These are phyloP conservation scores for Micromussa lordhowensis DNA, from an alignment of 92 coral and sea anemone genomes.

Conservation along the genomic window DNA sequence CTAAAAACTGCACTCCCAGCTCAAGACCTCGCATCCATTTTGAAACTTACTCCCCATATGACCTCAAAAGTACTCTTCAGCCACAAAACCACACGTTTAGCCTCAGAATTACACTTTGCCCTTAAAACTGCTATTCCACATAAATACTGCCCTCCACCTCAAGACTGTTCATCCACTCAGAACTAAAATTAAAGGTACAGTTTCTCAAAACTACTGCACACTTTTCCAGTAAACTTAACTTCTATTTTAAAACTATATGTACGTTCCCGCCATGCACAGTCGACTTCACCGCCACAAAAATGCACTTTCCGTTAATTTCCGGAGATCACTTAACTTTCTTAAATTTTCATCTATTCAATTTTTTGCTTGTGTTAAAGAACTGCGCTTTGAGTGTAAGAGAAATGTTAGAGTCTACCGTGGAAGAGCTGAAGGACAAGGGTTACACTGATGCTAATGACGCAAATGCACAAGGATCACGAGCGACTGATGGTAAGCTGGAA, in stretches of 20 bases:
- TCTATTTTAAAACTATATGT: no score
- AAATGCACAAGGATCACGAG: slow-evolving; percentile 74
- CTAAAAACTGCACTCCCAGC: neutral
- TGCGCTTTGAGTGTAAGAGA: slow-evolving; percentile 95
- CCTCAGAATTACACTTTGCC: neutral
- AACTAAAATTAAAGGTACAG: no score
- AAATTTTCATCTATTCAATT: neutral
- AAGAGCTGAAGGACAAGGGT: slow-evolving; percentile 68
- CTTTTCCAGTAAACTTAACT: no score
- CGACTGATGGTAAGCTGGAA: slow-evolving; percentile 81
- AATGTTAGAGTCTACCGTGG: slow-evolving; percentile 81
- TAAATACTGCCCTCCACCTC: neutral
- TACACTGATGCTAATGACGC: slow-evolving; percentile 81
- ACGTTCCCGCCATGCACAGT: no score
- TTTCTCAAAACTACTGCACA: no score
- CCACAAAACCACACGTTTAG: neutral
- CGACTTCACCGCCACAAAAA: no score
- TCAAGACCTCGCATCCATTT: neutral
- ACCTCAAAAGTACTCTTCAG: neutral
- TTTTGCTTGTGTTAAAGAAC: slow-evolving; percentile 52
- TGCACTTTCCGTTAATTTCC: no score
- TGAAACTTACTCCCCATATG: no score
- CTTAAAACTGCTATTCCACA: neutral
- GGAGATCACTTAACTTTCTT: no score
- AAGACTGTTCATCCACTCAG: no score